A percentile compares a stretch with the other conserved stretches of the same genome.
These are phyloP conservation scores for Phenganax marumi DNA, from an alignment of 92 coral and sea anemone species.

Conservation along the genomic window DNA sequence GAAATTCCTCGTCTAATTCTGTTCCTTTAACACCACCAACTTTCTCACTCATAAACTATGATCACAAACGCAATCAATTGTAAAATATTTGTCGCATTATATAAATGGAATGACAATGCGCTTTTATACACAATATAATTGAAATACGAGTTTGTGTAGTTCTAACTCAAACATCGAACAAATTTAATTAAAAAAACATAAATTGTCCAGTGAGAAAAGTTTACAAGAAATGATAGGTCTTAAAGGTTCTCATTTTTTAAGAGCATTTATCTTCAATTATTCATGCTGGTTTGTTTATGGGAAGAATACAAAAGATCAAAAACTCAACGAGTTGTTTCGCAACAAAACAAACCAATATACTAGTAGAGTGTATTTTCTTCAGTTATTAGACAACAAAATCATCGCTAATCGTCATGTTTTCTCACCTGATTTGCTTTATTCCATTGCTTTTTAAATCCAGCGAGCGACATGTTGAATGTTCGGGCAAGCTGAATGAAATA, in stretches of 20 bases:
- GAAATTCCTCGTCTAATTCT: slow-evolving; percentile 82
- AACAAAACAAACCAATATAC: background rate
- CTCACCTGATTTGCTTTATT: slow-evolving; percentile 98
- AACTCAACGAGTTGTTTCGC: background rate
- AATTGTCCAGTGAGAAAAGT: background rate
- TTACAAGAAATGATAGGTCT: background rate
- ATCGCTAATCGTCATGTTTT: background rate
- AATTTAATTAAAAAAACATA: background rate
- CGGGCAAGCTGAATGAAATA: background rate
- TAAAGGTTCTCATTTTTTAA: background rate
- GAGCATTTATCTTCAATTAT: background rate
- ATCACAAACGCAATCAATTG: background rate
- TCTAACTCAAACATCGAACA: background rate
- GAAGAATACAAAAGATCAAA: slow-evolving; percentile 16
- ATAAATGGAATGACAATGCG: slow-evolving; percentile 23
- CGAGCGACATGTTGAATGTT: slow-evolving; percentile 75
- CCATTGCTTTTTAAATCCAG: slow-evolving; percentile 96
- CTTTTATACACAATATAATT: background rate
- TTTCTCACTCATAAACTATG: slow-evolving; percentile 95
- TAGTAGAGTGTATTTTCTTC: background rate
- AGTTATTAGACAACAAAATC: background rate
- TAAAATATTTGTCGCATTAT: slow-evolving; percentile 27
- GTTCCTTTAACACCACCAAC: slow-evolving; percentile 96
- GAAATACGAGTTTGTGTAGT: background rate
- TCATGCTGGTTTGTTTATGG: background rate